Conservation (phyloP, 1,140 invertebrate species). For the Trichomalopsis sarcophagae region DNA sequence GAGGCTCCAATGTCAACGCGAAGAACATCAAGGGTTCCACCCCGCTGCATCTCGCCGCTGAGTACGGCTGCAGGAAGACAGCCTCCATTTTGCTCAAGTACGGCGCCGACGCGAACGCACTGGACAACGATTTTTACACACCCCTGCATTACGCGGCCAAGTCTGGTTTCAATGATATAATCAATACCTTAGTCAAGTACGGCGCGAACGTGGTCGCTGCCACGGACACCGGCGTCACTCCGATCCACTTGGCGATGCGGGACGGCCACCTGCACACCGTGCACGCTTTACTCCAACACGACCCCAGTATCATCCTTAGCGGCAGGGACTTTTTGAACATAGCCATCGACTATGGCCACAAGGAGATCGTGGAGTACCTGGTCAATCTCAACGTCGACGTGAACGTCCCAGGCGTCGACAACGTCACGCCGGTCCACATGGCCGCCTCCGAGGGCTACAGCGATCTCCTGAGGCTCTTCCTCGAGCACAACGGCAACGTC, state of each 20-base stretch:
- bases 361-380: constrained; percentile 40
- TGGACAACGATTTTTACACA: constrained; percentile 63
- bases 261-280: constrained; percentile 40
- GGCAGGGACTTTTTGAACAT: neutral
- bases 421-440: neutral
- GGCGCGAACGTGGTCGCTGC: constrained; percentile 32
- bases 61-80: neutral
- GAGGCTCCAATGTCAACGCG: constrained; percentile 79
- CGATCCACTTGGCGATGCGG: constrained; percentile 37
- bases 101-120: constrained; percentile 67
- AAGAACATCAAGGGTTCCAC: neutral
- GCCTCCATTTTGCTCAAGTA: constrained; percentile 11
- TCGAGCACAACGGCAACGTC: neutral
- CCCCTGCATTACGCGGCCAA: constrained; percentile 16
- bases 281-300: neutral
- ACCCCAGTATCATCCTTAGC: neutral
- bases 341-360: constrained; percentile 2
- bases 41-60: constrained; percentile 19
- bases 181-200: neutral
- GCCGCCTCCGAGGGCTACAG: neutral
- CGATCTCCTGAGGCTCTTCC: neutral
- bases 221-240: constrained; percentile 13
- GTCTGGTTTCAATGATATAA: neutral
- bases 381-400: neutral
- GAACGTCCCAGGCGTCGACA: neutral